phyloP scores from a whole-genome alignment of 2,113 vertebrate species.

The Antechinus stuartii region DNA sequence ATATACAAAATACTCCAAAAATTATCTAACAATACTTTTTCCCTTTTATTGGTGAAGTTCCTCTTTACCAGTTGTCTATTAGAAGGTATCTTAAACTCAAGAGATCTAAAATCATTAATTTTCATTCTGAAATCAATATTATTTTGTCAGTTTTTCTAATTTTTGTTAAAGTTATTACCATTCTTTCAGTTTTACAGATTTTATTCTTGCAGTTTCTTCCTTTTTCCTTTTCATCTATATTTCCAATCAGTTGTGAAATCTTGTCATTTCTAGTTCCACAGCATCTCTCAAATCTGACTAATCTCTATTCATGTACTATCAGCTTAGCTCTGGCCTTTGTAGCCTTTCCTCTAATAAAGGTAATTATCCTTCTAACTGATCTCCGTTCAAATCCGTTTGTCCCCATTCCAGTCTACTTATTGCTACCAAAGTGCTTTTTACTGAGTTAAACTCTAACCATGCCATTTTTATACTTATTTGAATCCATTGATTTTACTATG shows the following conservation, averaged over 20 bases:
- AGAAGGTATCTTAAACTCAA: not conserved
- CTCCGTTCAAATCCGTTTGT: not conserved
- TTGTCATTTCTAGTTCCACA: not conserved
- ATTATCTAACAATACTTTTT: not conserved
- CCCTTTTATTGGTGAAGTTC: not conserved
- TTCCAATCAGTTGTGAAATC: not conserved
- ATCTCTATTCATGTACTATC: not conserved
- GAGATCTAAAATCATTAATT: not conserved
- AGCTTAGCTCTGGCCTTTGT: no score
- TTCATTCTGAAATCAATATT: not conserved
- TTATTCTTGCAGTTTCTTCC: not conserved
- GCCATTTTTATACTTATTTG: not conserved
- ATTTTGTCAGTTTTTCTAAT: not conserved
- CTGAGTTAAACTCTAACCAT: not conserved
- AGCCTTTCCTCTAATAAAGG: not conserved
- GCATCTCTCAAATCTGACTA: not conserved
- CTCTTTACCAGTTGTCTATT: not conserved
- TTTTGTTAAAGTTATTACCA: not conserved
- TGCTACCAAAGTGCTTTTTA: slow-evolving; percentile 12
- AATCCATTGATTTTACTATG: not conserved
- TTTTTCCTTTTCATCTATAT: not conserved
- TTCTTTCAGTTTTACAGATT: not conserved
- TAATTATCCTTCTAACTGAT: not conserved
- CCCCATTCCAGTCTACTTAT: not conserved
- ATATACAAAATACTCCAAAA: not conserved